Base-by-base conservation (phyloP, 2,113 vertebrate genomes). In the Phrynosoma platyrhinos region DNA sequence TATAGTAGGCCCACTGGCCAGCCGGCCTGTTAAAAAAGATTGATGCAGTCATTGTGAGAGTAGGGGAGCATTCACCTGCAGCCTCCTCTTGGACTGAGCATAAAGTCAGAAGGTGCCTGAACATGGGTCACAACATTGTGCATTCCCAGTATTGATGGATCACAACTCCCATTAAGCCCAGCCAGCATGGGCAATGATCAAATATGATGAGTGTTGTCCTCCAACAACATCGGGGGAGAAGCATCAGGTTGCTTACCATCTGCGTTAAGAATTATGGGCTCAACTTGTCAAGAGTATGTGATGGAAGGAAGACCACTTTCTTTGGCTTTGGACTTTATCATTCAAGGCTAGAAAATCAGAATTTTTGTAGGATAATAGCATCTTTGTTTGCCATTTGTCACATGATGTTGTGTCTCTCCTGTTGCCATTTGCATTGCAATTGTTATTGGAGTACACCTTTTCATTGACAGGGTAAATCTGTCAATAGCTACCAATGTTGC, bases 11-110 rank as follows among this genome's bases (percentile, higher is more conserved):
- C 55, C 82, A 74, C 81, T 83, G 72, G 58, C 82, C 81, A 69
- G 62, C 32, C 58, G 68, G 64, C 58, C 74, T 78, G 72, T 83
- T 88, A 81, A 78, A 62, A 83, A 88, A 83, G 74, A 88, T 83
- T 83, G 87, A 83, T 88, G 68, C 30, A 68, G n/a, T 58, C 72
- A 83, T 53, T 47, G 74, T 4, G n/a, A 47, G 72, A 77, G 36
- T n/a, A 88, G 74, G n/a, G 36, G 20, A 68, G 21, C 55, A 76
- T 64, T 66, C 27, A 52, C 71, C 42, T 52, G 72, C 30, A 12
- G 21, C 68, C 30, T 62, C 32, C 10, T 74, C 53, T 62, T 40
- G 32, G 68, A 30, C 78, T 88, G 14, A 20, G 72, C 68, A 83
- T 83, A 72, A 78, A 79, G 68, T 80, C 66, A 1, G 8, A 62